A percentile compares a stretch with the other conserved stretches of the same genome.
Conservation (phyloP, 2,113 vertebrate genomes). For the Platysteira castanea region DNA sequence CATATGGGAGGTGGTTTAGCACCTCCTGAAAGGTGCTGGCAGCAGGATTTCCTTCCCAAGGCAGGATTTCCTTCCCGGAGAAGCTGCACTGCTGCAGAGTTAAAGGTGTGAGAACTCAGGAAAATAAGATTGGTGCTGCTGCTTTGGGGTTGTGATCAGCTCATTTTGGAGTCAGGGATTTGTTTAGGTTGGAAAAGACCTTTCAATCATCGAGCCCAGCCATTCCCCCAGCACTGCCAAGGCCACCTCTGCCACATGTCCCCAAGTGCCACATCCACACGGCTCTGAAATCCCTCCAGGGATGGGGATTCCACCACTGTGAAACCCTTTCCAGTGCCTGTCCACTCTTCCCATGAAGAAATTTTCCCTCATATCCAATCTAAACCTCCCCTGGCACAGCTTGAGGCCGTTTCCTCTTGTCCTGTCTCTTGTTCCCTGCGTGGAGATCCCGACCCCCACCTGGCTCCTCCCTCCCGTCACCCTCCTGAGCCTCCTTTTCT, state of each 20-base stretch:
- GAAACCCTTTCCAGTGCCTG: not conserved
- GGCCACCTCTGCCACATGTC: not conserved
- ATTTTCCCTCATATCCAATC: not conserved
- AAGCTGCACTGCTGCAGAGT: not conserved
- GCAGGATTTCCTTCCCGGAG: not conserved
- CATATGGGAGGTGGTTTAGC: not conserved
- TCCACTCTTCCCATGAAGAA: not conserved
- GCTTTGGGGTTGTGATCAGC: not conserved
- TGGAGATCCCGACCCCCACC: fast-evolving
- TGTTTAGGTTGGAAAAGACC: not conserved
- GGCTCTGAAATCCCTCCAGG: not conserved
- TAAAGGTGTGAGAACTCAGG: not conserved
- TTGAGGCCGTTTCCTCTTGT: not conserved
- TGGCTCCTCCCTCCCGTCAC: not conserved
- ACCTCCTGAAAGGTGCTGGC: not conserved
- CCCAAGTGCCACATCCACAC: not conserved
- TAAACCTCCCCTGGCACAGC: not conserved
- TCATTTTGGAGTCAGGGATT: not conserved
- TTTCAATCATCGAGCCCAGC: fast-evolving
- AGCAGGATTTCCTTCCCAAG: not conserved
- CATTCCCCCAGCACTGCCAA: not conserved
- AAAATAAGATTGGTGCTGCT: not conserved
- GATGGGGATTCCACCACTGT: not conserved
- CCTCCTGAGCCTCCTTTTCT: not conserved
- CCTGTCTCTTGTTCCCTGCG: not conserved